Percentiles rank a stretch among this genome's conserved stretches.
Conservation (phyloP, 1,140 invertebrate genomes). For the Tribolium castaneum region DNA sequence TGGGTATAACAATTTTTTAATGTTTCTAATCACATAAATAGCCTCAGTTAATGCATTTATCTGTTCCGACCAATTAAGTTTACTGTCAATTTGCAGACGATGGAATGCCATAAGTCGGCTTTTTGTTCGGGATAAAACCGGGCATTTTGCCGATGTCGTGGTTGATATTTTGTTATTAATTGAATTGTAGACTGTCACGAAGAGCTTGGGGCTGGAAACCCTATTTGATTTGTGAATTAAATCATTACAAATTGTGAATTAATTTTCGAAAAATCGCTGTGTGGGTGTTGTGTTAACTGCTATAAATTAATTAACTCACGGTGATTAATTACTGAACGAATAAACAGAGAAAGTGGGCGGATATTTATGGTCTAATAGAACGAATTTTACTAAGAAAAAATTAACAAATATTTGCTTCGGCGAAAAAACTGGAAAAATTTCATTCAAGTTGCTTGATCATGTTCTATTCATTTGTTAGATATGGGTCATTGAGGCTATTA, state of each 20-base stretch:
- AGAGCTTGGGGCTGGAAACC: background rate
- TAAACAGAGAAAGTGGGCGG: background rate
- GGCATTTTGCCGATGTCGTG: background rate
- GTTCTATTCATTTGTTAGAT: background rate
- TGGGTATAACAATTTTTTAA: background rate
- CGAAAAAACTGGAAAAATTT: background rate
- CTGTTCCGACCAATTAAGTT: conserved; percentile 27
- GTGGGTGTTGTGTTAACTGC: background rate
- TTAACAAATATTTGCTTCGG: background rate
- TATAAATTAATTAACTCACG: background rate
- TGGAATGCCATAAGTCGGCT: conserved; percentile 11
- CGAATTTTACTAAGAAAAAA: background rate
- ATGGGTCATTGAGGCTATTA: background rate
- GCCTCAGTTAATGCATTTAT: conserved; percentile 5
- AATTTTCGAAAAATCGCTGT: background rate
- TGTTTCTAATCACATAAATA: conserved; percentile 6
- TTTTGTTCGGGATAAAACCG: background rate
- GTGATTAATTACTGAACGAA: background rate
- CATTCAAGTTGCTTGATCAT: background rate
- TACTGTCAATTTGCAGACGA: conserved; percentile 1
- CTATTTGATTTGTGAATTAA: background rate
- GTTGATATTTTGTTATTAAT: background rate
- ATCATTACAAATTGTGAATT: background rate
- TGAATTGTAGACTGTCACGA: background rate
- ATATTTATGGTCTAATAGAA: background rate